Evolutionary conservation across 2,113 vertebrate genomes (phyloP), one percentile per base, ranked within the genome.

Genomic region (Poeciliopsis occidentalis): DNA sequence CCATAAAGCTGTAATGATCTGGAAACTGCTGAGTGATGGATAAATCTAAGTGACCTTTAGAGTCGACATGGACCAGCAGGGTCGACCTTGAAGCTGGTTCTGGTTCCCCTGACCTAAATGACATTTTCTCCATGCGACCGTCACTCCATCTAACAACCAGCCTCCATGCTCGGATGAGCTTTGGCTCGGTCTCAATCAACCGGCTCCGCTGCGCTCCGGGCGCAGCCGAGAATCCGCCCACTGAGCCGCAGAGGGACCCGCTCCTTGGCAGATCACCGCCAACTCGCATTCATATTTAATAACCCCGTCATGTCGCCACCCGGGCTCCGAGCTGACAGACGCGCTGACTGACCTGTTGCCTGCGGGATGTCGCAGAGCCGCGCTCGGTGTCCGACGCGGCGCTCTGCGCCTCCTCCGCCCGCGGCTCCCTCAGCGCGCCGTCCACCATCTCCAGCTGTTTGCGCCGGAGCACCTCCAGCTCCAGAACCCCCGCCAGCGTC

Each of bases 291-390:
- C 82, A 93, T 86, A 84, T 88, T 90, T 90, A 84, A 92, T 86
- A 30, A 77, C 61, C 72, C 26, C 32, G 78, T 86, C 71, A 80
- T 84, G 84, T 63, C 57, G 71, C 77, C 75, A 85, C 72, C 71
- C 62, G 37, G 12, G n/a, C 51, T 24, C 10, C 22, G 34, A 57
- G 68, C 74, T 74, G 77, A 84, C 79, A 79, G 66, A 79, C 66
- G 65, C 65, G 63, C 86, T 75, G 64, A 92, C 94, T 95, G 92
- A 95, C 95, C 95, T 95, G 95, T 95, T 95, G 95, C 92, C 92
- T 80, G 84, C 81, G 91, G 93, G 91, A 87, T 90, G 91, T 86
- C 71, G 93, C 87, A 85, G 90, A 88, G 77, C 86, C 89, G 51
- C 60, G 84, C 71, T 89, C 92, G 30, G 79, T 24, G 13, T 88